phyloP scores from a whole-genome alignment of 2,888 invertebrate species.

The Agrochola circellaris region DNA sequence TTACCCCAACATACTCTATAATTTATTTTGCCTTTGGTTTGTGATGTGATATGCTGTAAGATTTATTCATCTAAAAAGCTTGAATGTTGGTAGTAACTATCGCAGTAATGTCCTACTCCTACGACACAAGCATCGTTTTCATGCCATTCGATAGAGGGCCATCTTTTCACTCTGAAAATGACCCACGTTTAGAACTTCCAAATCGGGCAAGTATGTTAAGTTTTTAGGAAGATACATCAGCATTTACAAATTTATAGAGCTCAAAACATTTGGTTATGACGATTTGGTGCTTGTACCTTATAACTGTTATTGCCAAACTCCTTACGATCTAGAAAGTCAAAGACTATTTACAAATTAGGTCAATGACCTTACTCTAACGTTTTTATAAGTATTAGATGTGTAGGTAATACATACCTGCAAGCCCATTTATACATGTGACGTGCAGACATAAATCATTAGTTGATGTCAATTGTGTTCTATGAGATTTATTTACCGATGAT shows the following conservation, averaged over 20 bases:
- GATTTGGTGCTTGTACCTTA: neutral
- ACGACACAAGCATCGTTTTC: neutral
- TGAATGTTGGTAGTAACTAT: neutral
- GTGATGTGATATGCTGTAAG: neutral
- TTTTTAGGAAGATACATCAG: neutral
- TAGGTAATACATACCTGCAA: neutral
- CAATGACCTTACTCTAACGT: slow-evolving; percentile 1
- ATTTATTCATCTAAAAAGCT: neutral
- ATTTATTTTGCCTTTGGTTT: too few relatives aligned
- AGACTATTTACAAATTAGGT: slow-evolving; percentile 8
- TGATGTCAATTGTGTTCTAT: slow-evolving; percentile 15
- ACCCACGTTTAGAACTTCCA: neutral
- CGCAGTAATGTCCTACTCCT: neutral
- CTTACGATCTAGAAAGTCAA: neutral
- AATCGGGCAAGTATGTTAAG: neutral
- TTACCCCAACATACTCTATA: neutral
- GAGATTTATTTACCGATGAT: slow-evolving; percentile 16
- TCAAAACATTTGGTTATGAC: neutral
- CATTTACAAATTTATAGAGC: neutral
- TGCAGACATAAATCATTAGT: slow-evolving; percentile 29
- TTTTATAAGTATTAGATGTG: neutral
- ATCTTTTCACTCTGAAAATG: neutral
- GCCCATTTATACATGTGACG: neutral
- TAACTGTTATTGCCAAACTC: neutral
- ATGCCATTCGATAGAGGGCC: neutral